Evolutionary conservation across 2,797 vertebrate genomes (phyloP), one percentile per base, ranked within the genome.

Genomic region (Spheniscus humboldti): DNA sequence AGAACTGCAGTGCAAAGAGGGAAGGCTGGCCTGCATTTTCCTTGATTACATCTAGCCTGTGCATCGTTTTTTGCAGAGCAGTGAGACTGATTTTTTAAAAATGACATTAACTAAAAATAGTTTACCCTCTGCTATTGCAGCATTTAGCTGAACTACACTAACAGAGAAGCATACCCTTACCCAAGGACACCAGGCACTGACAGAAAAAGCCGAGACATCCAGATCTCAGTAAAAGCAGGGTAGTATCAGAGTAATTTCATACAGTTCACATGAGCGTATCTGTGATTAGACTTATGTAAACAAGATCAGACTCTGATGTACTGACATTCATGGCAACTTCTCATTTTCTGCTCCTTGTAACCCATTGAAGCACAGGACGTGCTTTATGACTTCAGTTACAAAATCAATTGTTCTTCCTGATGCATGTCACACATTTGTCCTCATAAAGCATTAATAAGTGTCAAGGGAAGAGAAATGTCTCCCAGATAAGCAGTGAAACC

Each of bases 341-440:
- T 78, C 73, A 30, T 45, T 55, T 45, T 60, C 48, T 75, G 84
- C 53, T 72, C 25, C 57, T 30, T 41, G 39, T 13, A 93, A 86
- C n/a, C 67, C 47, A 4, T 0, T 4, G 2, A 39, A 59, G 62
- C 16, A 18, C 0, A 37, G 39, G 37, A 86, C 12, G 3, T 37
- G n/a, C 66, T 84, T 78, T 52, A 92, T 56, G n/a, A 88, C 62
- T 84, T 84, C 45, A 57, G 66, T 45, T 72, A 41, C 39, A 88
- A 77, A 90, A 74, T 74, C 71, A 45, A 41, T 92, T 55, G 52
- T 20, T 93, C 87, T 55, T 88, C 60, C 64, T 13, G 4, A 71
- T 68, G 57, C n/a, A 13, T n/a, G 47, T 79, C 78, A 79, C 23
- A 62, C 47, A 66, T 86, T 81, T 48, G 55, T 68, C 74, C 66